phyloP scores from a whole-genome alignment of 2,888 invertebrate species.

The Melolontha melolontha region DNA sequence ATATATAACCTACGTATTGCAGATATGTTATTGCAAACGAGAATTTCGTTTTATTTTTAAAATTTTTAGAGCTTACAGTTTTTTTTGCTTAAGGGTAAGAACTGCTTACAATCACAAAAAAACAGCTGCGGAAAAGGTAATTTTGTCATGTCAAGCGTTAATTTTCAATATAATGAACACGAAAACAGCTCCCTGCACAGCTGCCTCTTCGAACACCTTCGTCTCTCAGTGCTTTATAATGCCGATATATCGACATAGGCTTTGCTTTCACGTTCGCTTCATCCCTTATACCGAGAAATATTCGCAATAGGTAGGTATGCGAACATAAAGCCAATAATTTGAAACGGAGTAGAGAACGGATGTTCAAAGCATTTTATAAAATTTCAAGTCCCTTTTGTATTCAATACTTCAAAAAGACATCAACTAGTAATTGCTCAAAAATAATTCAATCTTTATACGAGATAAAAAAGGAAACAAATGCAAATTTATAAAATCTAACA shows the following conservation, averaged over 20 bases:
- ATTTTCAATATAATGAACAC: conserved; percentile 35
- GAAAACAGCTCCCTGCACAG: conserved; percentile 25
- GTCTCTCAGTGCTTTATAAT: neutral
- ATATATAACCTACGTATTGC: too few relatives aligned
- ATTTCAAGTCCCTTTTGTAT: too few relatives aligned
- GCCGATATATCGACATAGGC: neutral
- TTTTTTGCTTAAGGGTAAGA: neutral
- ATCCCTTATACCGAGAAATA: conserved; percentile 27
- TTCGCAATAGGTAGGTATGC: neutral
- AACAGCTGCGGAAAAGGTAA: conserved; percentile 32
- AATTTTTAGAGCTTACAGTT: neutral
- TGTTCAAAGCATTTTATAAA: too few relatives aligned
- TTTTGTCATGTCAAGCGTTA: conserved; percentile 35
- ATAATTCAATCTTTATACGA: too few relatives aligned
- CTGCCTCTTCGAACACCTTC: conserved; percentile 31
- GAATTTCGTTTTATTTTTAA: too few relatives aligned
- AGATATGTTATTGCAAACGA: too few relatives aligned
- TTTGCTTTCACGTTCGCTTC: neutral
- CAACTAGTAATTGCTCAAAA: too few relatives aligned
- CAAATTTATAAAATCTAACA: too few relatives aligned
- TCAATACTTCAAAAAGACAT: too few relatives aligned
- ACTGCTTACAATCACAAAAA: conserved; percentile 17
- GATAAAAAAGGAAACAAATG: too few relatives aligned
- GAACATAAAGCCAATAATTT: too few relatives aligned
- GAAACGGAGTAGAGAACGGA: too few relatives aligned